Conservation (phyloP, 2,113 vertebrate genomes). For the Atractosteus spatula region DNA sequence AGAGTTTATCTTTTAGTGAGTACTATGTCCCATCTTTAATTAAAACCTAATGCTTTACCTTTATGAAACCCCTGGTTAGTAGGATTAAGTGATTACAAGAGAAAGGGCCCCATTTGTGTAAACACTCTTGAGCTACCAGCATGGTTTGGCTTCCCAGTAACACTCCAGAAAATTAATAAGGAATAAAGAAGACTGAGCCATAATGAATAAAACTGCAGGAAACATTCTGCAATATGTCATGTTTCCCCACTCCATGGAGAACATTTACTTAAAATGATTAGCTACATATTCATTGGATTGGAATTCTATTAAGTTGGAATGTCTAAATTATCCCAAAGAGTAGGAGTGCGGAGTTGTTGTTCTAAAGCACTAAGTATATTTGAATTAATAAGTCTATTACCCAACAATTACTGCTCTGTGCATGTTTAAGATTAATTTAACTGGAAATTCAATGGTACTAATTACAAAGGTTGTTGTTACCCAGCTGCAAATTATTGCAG, state of each 20-base stretch:
- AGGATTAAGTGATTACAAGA: constrained; percentile 98
- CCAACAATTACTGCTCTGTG: constrained; percentile 84
- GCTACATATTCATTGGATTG: constrained; percentile 78
- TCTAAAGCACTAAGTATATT: constrained; percentile 77
- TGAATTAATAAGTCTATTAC: constrained; percentile 95
- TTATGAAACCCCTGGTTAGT: constrained; percentile 82
- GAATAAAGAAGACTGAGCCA: constrained; percentile 80
- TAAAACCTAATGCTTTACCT: constrained; percentile 88
- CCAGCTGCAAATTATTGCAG: constrained; percentile 44
- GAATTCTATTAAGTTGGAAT: constrained; percentile 80
- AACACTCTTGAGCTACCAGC: constrained; percentile 84
- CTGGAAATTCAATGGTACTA: constrained; percentile 64
- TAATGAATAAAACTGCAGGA: constrained; percentile 82
- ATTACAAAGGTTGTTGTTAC: constrained; percentile 63
- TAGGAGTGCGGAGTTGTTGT: constrained; percentile 71
- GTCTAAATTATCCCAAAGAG: constrained; percentile 76
- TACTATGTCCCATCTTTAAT: constrained; percentile 87
- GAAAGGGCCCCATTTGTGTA: constrained; percentile 88
- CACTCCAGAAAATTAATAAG: constrained; percentile 90
- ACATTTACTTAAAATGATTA: constrained; percentile 81
- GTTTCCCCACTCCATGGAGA: constrained; percentile 76
- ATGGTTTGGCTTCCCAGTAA: constrained; percentile 75
- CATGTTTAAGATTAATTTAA: constrained; percentile 66
- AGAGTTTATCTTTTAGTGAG: constrained; percentile 65
- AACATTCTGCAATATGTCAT: constrained; percentile 63